Evolutionary conservation across 2,888 invertebrate genomes (phyloP).

Genomic region (Drosophila leonis): DNA sequence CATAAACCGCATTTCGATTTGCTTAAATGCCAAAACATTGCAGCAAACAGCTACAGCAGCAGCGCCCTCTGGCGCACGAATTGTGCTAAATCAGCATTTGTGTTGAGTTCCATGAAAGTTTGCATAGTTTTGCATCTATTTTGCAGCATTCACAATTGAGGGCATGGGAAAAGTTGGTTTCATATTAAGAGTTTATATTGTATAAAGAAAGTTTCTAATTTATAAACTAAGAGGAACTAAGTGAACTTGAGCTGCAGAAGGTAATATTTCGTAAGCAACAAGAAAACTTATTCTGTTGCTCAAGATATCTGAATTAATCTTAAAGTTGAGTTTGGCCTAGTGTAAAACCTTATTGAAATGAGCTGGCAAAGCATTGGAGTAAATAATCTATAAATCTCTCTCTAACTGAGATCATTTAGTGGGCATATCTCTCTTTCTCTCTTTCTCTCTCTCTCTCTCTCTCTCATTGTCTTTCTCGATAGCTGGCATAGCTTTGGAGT

Average conservation of each 20-base stretch:
- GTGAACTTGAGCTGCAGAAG: not conserved
- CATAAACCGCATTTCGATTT: slow-evolving; percentile 24
- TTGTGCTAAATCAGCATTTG: not conserved
- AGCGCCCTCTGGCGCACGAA: slow-evolving; percentile 44
- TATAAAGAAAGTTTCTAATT: not conserved
- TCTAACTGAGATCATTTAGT: no score
- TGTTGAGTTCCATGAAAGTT: not conserved
- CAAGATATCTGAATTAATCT: not conserved
- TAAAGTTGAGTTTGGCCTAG: not conserved
- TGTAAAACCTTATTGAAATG: no score
- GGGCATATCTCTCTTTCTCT: no score
- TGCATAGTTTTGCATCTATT: not conserved
- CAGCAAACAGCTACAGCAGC: not conserved
- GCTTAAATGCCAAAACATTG: slow-evolving; percentile 38
- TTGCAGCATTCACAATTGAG: not conserved
- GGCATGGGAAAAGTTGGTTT: not conserved
- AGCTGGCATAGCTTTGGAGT: no score
- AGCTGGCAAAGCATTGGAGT: no score
- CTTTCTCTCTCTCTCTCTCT: not conserved
- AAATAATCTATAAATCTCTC: no score
- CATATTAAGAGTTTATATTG: not conserved
- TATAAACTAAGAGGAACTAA: not conserved
- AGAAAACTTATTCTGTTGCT: no score
- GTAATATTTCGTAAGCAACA: no score
- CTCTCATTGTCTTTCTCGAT: no score